A percentile compares a stretch with the other conserved stretches of the same genome.
Evolutionary conservation across 2,888 invertebrate species (phyloP).

Genomic region (Acrobasis suavella): DNA sequence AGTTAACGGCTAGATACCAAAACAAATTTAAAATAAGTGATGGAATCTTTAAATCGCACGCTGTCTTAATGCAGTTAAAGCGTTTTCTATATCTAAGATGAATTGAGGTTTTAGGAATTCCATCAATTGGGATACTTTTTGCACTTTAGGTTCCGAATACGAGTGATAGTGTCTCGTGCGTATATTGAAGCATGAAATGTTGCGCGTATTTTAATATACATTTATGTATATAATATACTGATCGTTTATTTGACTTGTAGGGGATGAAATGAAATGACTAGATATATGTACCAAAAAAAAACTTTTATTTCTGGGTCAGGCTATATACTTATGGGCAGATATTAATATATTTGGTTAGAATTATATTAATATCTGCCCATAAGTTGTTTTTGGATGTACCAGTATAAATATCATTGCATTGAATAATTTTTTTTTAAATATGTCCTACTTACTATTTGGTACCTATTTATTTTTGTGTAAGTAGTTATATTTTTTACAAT

Average conservation of each 20-base stretch:
- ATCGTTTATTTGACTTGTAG: constrained; percentile 14
- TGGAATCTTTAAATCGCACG: too few relatives aligned
- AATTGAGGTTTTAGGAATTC: too few relatives aligned
- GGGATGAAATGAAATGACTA: neutral
- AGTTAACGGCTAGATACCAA: too few relatives aligned
- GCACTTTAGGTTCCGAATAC: neutral
- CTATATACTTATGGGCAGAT: too few relatives aligned
- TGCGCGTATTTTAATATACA: constrained; percentile 25
- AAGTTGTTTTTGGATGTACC: neutral
- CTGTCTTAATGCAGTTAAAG: too few relatives aligned
- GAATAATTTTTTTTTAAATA: neutral
- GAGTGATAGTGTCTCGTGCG: constrained; percentile 18
- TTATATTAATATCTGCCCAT: neutral
- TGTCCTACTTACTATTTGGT: neutral
- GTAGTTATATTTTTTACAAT: neutral
- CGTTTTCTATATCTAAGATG: too few relatives aligned
- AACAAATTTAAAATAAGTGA: too few relatives aligned
- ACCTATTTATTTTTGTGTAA: neutral
- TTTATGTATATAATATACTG: constrained; percentile 23
- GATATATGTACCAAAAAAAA: constrained; percentile 5
- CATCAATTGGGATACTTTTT: too few relatives aligned
- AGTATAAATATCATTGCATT: too few relatives aligned
- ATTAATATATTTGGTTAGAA: neutral
- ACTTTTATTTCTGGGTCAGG: neutral
- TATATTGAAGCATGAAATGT: constrained; percentile 19